phyloP scores from a whole-genome alignment of 2,888 invertebrate species.

The Patella ulyssiponensis region DNA sequence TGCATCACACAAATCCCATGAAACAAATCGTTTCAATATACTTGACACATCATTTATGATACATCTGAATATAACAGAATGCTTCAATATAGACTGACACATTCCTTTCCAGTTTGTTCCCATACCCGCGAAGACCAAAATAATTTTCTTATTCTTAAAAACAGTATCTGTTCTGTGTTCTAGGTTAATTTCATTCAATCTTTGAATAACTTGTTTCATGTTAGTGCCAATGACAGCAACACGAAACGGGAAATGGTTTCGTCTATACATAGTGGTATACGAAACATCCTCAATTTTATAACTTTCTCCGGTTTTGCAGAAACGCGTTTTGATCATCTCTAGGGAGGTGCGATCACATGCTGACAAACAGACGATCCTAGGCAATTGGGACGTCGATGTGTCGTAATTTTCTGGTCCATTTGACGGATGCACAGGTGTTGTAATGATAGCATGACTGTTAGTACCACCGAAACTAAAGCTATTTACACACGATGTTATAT shows the following conservation, averaged over 20 bases:
- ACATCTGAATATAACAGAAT: slow-evolving; percentile 21
- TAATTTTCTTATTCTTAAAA: slow-evolving; percentile 14
- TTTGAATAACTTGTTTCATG: neutral
- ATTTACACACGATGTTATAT: slow-evolving; percentile 31
- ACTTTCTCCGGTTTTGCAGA: neutral
- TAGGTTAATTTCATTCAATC: neutral
- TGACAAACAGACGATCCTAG: neutral
- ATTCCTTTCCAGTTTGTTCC: slow-evolving; percentile 41
- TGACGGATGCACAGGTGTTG: neutral
- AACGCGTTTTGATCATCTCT: neutral
- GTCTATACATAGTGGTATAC: slow-evolving; percentile 19
- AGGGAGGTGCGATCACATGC: neutral
- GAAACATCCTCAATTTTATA: slow-evolving; percentile 2
- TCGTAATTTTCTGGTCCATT: neutral
- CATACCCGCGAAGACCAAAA: slow-evolving; percentile 36
- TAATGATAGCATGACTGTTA: slow-evolving; percentile 45
- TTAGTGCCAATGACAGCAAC: slow-evolving; percentile 8
- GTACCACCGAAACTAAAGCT: slow-evolving; percentile 53
- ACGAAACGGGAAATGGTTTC: slow-evolving; percentile 26
- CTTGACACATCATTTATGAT: slow-evolving; percentile 26
- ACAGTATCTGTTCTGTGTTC: neutral
- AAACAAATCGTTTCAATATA: slow-evolving; percentile 16
- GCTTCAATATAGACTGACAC: slow-evolving; percentile 24
- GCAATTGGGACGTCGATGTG: neutral
- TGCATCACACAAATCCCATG: slow-evolving; percentile 33